Conservation (phyloP, 2,797 vertebrate genomes). For the Ceryle rudis region DNA sequence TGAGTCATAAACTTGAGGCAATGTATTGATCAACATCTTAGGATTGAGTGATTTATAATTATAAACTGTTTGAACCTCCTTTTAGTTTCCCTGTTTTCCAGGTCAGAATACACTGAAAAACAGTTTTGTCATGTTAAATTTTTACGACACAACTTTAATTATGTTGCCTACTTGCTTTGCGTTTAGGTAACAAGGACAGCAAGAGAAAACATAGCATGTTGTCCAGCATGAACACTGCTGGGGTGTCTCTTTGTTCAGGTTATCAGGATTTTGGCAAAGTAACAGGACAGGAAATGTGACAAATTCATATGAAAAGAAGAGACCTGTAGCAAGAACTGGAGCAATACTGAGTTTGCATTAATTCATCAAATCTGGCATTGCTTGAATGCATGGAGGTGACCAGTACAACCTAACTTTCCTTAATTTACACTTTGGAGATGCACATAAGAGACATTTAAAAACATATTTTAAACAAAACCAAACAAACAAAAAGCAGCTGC, state of each 20-base stretch:
- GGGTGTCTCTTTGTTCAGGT: neutral
- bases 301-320: neutral
- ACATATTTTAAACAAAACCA: neutral
- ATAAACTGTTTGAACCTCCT: no score
- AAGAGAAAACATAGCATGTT: no score
- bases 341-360: neutral
- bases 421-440: neutral
- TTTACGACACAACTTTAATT: no score
- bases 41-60: no score
- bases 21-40: no score
- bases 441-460: neutral
- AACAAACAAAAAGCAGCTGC: rapidly evolving
- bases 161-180: no score
- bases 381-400: no score
- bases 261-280: neutral
- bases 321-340: neutral
- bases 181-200: no score
- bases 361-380: neutral
- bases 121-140: no score
- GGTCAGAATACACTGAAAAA: no score
- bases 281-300: neutral
- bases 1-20: no score
- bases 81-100: no score
- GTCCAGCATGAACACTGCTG: neutral
- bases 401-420: neutral